phyloP scores from a whole-genome alignment of 1,140 invertebrate genomes.

The Drosophila pectinifera region DNA sequence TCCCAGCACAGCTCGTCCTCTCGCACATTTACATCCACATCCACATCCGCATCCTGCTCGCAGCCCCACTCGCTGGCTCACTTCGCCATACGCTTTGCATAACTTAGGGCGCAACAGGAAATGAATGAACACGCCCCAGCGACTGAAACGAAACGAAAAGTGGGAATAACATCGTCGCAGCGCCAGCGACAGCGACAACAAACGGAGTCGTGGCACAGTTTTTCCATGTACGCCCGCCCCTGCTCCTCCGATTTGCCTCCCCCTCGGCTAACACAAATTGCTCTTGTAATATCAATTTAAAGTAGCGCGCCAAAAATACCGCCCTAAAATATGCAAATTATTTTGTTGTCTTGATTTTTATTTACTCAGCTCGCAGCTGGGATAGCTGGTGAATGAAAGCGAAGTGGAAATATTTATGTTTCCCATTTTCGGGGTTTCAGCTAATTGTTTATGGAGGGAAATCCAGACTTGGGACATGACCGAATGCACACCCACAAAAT shows the following conservation, averaged over 20 bases:
- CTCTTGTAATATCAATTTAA: constrained; percentile 76
- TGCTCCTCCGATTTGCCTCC: not conserved
- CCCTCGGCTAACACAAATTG: constrained; percentile 57
- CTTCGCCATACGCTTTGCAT: constrained; percentile 76
- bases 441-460: constrained; percentile 20
- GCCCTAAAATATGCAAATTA: constrained; percentile 72
- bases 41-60: constrained; percentile 15
- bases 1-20: constrained; percentile 1
- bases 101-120: constrained; percentile 77
- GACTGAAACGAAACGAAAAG: constrained; percentile 46
- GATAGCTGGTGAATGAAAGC: constrained; percentile 11
- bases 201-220: constrained; percentile 65
- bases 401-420: constrained; percentile 14
- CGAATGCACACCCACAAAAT: not conserved
- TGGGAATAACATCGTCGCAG: constrained; percentile 30
- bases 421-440: constrained; percentile 3
- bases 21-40: constrained; percentile 22
- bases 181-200: constrained; percentile 25
- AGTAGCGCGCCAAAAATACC: constrained; percentile 63
- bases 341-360: constrained; percentile 47
- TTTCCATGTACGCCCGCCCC: constrained; percentile 50
- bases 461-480: not conserved
- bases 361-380: constrained; percentile 14
- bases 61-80: constrained; percentile 51
- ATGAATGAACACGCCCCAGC: constrained; percentile 68